These are phyloP conservation scores for Drosophila insularis DNA, from an alignment of 1,140 invertebrate species.

Conservation along the genomic window DNA sequence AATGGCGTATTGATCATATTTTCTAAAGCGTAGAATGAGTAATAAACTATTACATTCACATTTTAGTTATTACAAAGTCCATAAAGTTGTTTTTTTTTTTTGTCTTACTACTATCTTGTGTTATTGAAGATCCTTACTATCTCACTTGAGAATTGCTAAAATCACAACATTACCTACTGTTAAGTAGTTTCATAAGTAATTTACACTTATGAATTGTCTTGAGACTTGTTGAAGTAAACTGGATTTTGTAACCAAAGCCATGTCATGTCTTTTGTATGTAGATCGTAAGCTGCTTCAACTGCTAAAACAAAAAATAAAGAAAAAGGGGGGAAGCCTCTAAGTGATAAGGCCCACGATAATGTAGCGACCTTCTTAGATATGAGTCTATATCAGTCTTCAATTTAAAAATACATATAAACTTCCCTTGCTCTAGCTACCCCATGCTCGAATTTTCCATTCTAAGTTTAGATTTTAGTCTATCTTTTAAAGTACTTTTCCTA, in stretches of 20 bases:
- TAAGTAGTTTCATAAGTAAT: neutral
- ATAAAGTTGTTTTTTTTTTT: neutral
- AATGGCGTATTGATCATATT: constrained; percentile 8
- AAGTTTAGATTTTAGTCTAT: constrained; percentile 13
- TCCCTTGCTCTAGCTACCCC: neutral
- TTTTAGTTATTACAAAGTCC: constrained; percentile 1
- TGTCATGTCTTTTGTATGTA: neutral
- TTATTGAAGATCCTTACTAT: neutral
- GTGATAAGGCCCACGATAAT: constrained; percentile 10
- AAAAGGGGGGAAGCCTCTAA: neutral
- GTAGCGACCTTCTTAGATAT: constrained; percentile 3
- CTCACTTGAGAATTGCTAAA: neutral
- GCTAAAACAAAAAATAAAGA: too few relatives aligned
- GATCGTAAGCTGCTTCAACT: too few relatives aligned
- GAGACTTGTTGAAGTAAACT: neutral
- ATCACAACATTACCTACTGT: neutral
- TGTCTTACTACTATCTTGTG: too few relatives aligned
- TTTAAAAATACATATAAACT: neutral
- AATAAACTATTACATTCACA: neutral
- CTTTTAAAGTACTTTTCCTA: constrained; percentile 4
- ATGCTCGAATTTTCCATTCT: constrained; percentile 14
- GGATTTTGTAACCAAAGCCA: constrained; percentile 8
- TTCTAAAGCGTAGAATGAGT: constrained; percentile 7
- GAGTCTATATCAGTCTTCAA: neutral
- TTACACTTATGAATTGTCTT: neutral